Percentiles rank a stretch among this genome's conserved stretches.
phyloP scores from a whole-genome alignment of 2,888 invertebrate genomes.

The Lordiphosa fenestrarum region DNA sequence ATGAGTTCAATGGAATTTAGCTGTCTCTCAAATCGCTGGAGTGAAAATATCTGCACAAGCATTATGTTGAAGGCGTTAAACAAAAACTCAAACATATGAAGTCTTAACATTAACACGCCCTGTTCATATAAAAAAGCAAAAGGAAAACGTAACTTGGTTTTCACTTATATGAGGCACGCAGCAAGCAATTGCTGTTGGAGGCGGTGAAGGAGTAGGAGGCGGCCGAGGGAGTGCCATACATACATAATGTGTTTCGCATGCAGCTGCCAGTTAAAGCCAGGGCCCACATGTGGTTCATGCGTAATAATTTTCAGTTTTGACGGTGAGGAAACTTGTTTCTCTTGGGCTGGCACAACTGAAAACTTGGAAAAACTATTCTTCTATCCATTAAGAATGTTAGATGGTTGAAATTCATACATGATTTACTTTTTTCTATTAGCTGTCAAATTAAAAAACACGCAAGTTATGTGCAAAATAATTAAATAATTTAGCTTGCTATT shows the following conservation, averaged over 20 bases:
- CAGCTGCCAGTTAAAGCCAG: slow-evolving; percentile 32
- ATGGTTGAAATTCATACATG: no score
- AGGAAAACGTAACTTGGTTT: slow-evolving; percentile 34
- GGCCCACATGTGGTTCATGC: slow-evolving; percentile 61
- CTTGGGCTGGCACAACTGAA: slow-evolving; percentile 44
- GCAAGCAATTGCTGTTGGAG: slow-evolving; percentile 17
- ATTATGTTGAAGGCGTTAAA: slow-evolving; percentile 29
- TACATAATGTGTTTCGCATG: slow-evolving; percentile 64
- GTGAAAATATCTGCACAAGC: slow-evolving; percentile 9
- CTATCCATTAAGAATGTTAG: no score
- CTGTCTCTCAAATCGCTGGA: background rate
- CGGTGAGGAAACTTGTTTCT: slow-evolving; percentile 52
- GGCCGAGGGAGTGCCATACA: slow-evolving; percentile 36
- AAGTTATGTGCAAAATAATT: no score
- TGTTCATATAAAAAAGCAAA: slow-evolving; percentile 16
- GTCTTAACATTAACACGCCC: slow-evolving; percentile 27
- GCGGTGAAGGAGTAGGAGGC: slow-evolving; percentile 18
- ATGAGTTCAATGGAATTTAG: background rate
- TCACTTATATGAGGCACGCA: slow-evolving; percentile 47
- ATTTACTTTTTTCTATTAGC: no score
- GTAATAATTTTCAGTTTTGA: slow-evolving; percentile 44
- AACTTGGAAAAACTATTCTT: background rate
- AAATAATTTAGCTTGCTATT: no score
- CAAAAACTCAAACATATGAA: slow-evolving; percentile 43
- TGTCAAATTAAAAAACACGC: no score